Evolutionary conservation across 2,888 invertebrate genomes (phyloP).

Genomic region (Aporophyla nigra): DNA sequence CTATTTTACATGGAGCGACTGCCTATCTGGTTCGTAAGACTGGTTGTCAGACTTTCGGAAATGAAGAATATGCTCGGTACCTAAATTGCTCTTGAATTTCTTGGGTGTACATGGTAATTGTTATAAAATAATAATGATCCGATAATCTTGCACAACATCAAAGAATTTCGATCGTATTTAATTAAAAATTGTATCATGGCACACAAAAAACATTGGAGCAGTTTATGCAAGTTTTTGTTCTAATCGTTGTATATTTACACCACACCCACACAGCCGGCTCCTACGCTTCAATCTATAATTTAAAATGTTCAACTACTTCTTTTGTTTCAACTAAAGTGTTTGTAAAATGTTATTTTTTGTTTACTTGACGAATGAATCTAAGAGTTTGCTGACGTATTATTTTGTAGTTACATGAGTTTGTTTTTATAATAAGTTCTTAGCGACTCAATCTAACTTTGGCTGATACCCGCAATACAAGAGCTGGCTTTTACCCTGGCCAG

Average conservation of each 20-base stretch:
- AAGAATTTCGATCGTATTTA: constrained; percentile 4
- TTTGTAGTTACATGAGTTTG: background rate
- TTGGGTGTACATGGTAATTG: background rate
- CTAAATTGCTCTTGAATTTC: background rate
- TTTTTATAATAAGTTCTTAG: background rate
- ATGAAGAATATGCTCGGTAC: background rate
- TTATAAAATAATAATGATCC: background rate
- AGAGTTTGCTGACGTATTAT: constrained; percentile 1
- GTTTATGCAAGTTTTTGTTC: constrained; percentile 55
- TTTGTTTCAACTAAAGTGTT: constrained; percentile 54
- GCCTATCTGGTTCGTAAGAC: too few relatives aligned
- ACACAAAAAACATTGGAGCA: constrained; percentile 46
- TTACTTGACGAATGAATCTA: constrained; percentile 22
- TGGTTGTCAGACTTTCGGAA: too few relatives aligned
- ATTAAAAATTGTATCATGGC: constrained; percentile 23
- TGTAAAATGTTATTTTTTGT: constrained; percentile 29
- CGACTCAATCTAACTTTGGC: background rate
- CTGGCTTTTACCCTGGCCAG: too few relatives aligned
- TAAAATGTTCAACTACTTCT: constrained; percentile 68
- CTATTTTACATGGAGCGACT: too few relatives aligned
- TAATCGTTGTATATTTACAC: constrained; percentile 72
- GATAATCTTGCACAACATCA: background rate
- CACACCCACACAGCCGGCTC: constrained; percentile 75
- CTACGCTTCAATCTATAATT: constrained; percentile 69
- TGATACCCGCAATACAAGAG: background rate